phyloP scores from a whole-genome alignment of 2,888 invertebrate species.

The Drosophila stalkeri region DNA sequence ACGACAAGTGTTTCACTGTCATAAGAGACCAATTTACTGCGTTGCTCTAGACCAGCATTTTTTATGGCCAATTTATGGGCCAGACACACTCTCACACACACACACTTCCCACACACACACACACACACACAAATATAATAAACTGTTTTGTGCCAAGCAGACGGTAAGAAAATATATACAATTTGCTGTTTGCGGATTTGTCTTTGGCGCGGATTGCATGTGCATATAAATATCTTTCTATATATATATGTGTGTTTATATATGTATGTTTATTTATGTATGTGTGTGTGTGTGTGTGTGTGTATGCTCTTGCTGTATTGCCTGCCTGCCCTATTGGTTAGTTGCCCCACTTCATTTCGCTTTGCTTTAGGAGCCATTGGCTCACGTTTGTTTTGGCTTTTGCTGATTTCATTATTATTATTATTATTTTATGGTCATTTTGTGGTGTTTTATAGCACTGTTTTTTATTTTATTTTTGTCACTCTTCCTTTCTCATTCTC shows the following conservation, averaged over 20 bases:
- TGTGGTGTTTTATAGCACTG: slow-evolving; percentile 41
- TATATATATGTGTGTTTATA: background rate
- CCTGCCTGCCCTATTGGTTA: background rate
- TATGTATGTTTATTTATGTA: background rate
- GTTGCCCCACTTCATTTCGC: slow-evolving; percentile 46
- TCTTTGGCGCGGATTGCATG: slow-evolving; percentile 21
- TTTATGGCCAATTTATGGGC: slow-evolving; percentile 47
- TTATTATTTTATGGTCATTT: slow-evolving; percentile 67
- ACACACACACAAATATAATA: slow-evolving; percentile 26
- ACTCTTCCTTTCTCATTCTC: background rate
- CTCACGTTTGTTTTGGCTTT: slow-evolving; percentile 52
- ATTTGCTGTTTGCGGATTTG: slow-evolving; percentile 40
- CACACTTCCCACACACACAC: slow-evolving; percentile 16
- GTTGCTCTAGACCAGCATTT: slow-evolving; percentile 27
- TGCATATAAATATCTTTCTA: slow-evolving; percentile 3
- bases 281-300: background rate
- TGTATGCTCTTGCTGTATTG: background rate
- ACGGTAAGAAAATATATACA: slow-evolving; percentile 36
- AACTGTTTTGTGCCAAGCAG: slow-evolving; percentile 25
- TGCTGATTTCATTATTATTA: slow-evolving; percentile 66
- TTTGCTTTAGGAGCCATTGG: slow-evolving; percentile 59
- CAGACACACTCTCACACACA: slow-evolving; percentile 8
- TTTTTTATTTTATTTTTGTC: slow-evolving; percentile 3
- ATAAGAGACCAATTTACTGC: slow-evolving; percentile 20
- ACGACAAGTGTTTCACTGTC: slow-evolving; percentile 29